Percentiles rank a stretch among this genome's conserved stretches.
Evolutionary conservation across 2,888 invertebrate genomes (phyloP).

Genomic region (Ashinkailepas kermadecensis): DNA sequence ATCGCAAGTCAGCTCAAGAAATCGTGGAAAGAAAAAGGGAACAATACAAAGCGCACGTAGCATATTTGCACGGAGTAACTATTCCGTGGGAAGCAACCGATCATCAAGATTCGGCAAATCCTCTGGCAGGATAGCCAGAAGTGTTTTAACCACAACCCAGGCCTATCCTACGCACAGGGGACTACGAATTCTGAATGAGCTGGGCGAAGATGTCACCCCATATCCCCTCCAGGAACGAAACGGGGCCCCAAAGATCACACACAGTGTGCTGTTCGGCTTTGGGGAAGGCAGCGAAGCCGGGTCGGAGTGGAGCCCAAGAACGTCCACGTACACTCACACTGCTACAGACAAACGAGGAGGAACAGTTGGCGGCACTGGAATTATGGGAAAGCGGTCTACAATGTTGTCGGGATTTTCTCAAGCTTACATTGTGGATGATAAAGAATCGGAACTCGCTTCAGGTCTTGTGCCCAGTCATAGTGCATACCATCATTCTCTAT

Average conservation of each 20-base stretch:
- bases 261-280: background rate
- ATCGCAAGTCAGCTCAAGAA: background rate
- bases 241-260: background rate
- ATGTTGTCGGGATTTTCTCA: conserved; percentile 13
- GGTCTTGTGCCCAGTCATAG: background rate
- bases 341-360: conserved; percentile 1
- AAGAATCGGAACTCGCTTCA: background rate
- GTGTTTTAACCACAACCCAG: background rate
- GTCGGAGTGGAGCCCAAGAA: background rate
- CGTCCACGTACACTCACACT: background rate
- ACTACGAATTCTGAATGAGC: background rate
- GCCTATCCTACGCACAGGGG: background rate
- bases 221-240: background rate
- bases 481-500: background rate
- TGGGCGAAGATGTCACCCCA: conserved; percentile 4
- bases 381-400: background rate
- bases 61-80: background rate
- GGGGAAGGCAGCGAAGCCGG: background rate
- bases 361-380: background rate
- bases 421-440: background rate
- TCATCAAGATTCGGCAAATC: background rate
- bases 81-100: background rate
- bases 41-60: background rate
- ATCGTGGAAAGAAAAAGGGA: background rate
- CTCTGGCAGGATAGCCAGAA: background rate